A percentile compares a stretch with the other conserved stretches of the same genome.
Evolutionary conservation across 2,113 vertebrate genomes (phyloP).

Genomic region (Turdus rufiventris): DNA sequence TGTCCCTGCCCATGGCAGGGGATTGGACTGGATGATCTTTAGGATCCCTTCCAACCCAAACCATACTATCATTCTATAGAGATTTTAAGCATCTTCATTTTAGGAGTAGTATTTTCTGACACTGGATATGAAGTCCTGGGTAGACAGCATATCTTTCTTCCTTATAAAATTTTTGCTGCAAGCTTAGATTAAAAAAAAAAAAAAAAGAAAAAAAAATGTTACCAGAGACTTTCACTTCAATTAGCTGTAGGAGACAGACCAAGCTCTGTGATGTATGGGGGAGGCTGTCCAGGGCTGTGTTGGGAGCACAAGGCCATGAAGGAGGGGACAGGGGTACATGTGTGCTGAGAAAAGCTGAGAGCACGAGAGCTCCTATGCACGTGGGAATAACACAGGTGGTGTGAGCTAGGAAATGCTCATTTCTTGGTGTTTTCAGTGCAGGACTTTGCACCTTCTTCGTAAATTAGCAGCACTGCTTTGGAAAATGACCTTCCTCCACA

Average conservation of each 20-base stretch:
- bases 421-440: not conserved
- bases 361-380: not conserved
- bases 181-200: not conserved
- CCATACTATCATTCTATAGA: not conserved
- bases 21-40: not conserved
- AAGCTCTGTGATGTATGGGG: rapidly evolving
- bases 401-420: not conserved
- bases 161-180: not conserved
- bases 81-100: not conserved
- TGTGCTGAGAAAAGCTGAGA: not conserved
- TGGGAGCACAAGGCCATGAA: not conserved
- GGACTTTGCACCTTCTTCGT: not conserved
- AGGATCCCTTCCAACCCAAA: not conserved
- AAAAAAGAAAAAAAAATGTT: not conserved
- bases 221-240: not conserved
- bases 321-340: rapidly evolving
- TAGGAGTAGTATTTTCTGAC: not conserved
- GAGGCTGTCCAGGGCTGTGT: not conserved
- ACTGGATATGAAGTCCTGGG: not conserved
- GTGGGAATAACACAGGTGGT: not conserved
- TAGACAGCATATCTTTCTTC: not conserved
- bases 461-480: not conserved
- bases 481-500: not conserved
- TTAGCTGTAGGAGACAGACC: not conserved
- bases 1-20: not conserved